phyloP scores from a whole-genome alignment of 2,888 invertebrate species.

The Sarcophaga rosellei region DNA sequence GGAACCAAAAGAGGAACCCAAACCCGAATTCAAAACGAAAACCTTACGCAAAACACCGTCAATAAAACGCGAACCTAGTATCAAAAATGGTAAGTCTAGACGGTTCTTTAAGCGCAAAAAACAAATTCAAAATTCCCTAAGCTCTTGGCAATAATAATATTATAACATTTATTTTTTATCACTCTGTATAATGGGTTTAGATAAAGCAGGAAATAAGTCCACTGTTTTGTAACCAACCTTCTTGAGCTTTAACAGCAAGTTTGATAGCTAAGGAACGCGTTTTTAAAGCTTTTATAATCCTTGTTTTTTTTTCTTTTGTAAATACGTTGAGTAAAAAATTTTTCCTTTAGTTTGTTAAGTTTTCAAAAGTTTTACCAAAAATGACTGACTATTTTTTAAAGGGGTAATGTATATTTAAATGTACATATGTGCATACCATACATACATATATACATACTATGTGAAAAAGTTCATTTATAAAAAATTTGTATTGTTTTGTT shows the following conservation, averaged over 20 bases:
- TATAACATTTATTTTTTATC: no score
- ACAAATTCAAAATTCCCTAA: not conserved
- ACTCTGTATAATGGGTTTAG: no score
- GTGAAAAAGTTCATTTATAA: not conserved
- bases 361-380: not conserved
- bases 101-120: constrained; percentile 31
- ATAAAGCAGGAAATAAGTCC: no score
- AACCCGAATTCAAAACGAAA: constrained; percentile 80
- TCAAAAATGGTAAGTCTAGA: constrained; percentile 77
- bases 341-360: not conserved
- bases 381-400: not conserved
- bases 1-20: constrained; percentile 77
- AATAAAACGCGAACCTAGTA: constrained; percentile 78
- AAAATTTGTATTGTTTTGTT: not conserved
- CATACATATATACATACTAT: not conserved
- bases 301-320: not conserved
- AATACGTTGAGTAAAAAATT: not conserved
- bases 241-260: no score
- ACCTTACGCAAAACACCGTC: constrained; percentile 79
- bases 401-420: not conserved
- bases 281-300: not conserved
- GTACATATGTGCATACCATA: no score
- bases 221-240: no score
- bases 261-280: no score
- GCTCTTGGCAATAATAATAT: not conserved